Evolutionary conservation across 2,797 vertebrate species (phyloP).

Genomic region (Antennarius maculatus): DNA sequence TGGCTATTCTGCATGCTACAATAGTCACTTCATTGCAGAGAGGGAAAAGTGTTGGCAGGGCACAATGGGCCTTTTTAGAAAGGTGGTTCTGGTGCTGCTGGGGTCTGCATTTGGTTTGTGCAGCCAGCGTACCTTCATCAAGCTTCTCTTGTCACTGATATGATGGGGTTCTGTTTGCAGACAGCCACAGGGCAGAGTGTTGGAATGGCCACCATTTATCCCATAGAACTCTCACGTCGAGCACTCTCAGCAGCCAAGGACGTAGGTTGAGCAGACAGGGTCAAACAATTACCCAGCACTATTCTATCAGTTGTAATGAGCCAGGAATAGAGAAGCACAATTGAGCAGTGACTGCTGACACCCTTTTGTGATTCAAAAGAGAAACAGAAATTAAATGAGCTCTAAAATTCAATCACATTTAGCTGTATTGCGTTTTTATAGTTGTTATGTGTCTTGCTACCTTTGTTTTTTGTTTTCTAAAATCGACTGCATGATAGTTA

Average conservation of each 20-base stretch:
- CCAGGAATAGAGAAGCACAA: conserved; percentile 42
- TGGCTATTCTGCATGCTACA: conserved; percentile 60
- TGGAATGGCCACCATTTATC: conserved; percentile 56
- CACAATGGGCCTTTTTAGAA: conserved; percentile 64
- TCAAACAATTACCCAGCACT: conserved; percentile 62
- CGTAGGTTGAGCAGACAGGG: conserved; percentile 57
- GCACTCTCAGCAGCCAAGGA: conserved; percentile 62
- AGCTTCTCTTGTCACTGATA: conserved; percentile 55
- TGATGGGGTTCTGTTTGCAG: conserved; percentile 42
- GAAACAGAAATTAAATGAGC: conserved; percentile 30
- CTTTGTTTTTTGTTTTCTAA: conserved; percentile 2
- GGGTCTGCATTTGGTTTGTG: conserved; percentile 64
- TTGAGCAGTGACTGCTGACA: conserved; percentile 53
- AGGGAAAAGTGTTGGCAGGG: conserved; percentile 42
- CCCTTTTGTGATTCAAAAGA: conserved; percentile 59
- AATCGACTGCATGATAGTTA: neutral
- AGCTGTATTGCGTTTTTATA: conserved; percentile 32
- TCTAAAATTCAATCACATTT: conserved; percentile 45
- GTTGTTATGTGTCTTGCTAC: conserved; percentile 18
- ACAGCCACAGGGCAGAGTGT: conserved; percentile 43
- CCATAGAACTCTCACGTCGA: conserved; percentile 42
- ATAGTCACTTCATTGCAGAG: conserved; percentile 61
- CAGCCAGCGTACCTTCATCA: conserved; percentile 63
- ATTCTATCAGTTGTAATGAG: conserved; percentile 65
- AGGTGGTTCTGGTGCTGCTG: conserved; percentile 27